These are phyloP conservation scores for Leptopterna dolabrata DNA, from an alignment of 2,888 invertebrate species.

Conservation along the genomic window DNA sequence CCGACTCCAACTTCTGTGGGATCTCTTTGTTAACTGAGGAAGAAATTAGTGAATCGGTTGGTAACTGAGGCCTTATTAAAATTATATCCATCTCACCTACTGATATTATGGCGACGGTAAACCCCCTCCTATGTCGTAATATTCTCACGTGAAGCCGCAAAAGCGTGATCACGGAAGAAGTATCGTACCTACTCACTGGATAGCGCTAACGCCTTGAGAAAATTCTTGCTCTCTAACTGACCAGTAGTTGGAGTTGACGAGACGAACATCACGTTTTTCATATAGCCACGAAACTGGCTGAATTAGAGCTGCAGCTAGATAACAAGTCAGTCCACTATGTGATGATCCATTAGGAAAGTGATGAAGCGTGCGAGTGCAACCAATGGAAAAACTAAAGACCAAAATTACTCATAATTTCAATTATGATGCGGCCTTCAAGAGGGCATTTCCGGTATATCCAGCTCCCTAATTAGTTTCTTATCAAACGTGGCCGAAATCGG, in stretches of 20 bases:
- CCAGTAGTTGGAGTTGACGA: not conserved
- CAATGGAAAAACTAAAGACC: too few species aligned
- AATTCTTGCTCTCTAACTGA: not conserved
- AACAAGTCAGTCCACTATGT: too few species aligned
- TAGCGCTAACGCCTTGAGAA: not conserved
- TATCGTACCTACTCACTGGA: not conserved
- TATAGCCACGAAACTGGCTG: too few species aligned
- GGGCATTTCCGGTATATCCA: too few species aligned
- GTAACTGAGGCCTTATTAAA: not conserved
- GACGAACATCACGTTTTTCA: too few species aligned
- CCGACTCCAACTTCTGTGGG: not conserved
- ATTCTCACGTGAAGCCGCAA: conserved; percentile 5
- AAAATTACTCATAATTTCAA: too few species aligned
- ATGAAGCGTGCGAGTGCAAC: too few species aligned
- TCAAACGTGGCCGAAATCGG: too few species aligned
- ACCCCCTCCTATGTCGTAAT: not conserved
- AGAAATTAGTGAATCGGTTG: not conserved
- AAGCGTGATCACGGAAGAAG: not conserved
- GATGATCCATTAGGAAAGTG: too few species aligned
- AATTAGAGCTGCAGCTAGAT: too few species aligned
- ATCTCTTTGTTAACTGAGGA: not conserved
- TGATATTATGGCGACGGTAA: not conserved
- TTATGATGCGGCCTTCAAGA: too few species aligned
- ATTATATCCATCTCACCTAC: not conserved
- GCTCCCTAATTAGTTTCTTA: too few species aligned